Evolutionary conservation across 2,113 vertebrate species (phyloP).

Genomic region (Alligator mississippiensis): DNA sequence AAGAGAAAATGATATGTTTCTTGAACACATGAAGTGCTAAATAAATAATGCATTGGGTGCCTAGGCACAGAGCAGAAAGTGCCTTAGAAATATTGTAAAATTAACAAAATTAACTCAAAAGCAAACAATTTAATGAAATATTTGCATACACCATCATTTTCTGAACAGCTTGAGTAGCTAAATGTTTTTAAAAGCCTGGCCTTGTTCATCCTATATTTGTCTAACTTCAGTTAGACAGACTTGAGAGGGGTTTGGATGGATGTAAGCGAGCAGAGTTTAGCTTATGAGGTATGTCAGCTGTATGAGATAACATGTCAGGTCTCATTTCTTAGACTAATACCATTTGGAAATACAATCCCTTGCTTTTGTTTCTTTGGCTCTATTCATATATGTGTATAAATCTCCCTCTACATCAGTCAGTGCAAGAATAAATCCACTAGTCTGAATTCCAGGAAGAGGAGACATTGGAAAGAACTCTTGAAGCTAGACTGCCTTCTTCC

Average conservation of each 20-base stretch:
- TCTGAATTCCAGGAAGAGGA: background rate
- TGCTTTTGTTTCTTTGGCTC: slow-evolving; percentile 7
- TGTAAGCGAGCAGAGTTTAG: background rate
- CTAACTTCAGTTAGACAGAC: background rate
- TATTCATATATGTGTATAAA: background rate
- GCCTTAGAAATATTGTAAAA: background rate
- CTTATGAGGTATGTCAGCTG: slow-evolving; percentile 11
- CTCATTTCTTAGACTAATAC: background rate
- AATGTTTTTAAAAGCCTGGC: background rate
- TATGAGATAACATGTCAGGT: background rate
- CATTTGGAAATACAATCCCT: background rate
- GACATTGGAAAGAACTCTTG: background rate
- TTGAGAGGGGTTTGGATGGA: background rate
- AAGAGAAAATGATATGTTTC: background rate
- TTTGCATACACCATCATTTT: background rate
- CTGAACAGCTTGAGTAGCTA: background rate
- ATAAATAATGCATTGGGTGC: rapidly evolving
- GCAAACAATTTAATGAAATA: rapidly evolving
- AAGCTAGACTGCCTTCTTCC: background rate
- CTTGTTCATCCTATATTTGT: no score
- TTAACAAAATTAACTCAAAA: background rate
- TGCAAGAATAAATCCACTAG: background rate
- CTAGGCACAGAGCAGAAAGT: background rate
- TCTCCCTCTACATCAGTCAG: background rate
- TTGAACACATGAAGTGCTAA: rapidly evolving